Base-by-base conservation (phyloP, 30 jellyfish, hydroid and myxozoan species). In the Clytia hemisphaerica region DNA sequence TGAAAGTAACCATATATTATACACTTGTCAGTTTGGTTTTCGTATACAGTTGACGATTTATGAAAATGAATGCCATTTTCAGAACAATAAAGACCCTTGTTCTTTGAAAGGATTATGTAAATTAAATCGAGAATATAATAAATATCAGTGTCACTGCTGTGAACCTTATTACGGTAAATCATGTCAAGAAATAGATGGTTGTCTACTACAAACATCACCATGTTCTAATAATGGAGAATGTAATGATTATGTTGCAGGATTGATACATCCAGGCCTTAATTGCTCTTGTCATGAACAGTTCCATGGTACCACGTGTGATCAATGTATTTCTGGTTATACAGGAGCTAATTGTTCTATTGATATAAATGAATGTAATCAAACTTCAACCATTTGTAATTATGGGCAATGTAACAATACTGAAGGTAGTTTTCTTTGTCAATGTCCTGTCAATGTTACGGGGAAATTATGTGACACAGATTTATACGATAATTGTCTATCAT, bases 211-310 rank as follows among this genome's bases (percentile, higher is more conserved):
- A 57, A 60, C 84, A 22, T 50, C 44, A 40, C 91, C 93, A 5
- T 85, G 95, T 38, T 37, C 55, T n/a, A 85, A 85, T 57, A 42
- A 77, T 22, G 95, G 95, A 1, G 78, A 71, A 28, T 85, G 95
- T 64, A 36, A 84, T 2, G 93, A 85, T 68, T 54, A 62, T 14
- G 28, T 18, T 12, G 80, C 70, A 1, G 91, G 95, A 3, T 34
- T 62, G 25, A 21, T 75, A 26, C 68, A 59, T 18, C 34, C 57
- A 5, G 61, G 65, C n/a, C 71, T 67, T 28, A 22, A 74, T 3
- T 85, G 95, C 37, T 33, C 33, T 19, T 85, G 95, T 68, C 65
- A 4, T 30, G 76, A 80, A 9, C 88, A 85, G 42, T 85, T 70
- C 51, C 55, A 82, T 30, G 95, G 95, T 12, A 45, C 79, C 12